These are phyloP conservation scores for Enteromius anoplus DNA, from an alignment of 2,797 vertebrate species.

Conservation along the genomic window DNA sequence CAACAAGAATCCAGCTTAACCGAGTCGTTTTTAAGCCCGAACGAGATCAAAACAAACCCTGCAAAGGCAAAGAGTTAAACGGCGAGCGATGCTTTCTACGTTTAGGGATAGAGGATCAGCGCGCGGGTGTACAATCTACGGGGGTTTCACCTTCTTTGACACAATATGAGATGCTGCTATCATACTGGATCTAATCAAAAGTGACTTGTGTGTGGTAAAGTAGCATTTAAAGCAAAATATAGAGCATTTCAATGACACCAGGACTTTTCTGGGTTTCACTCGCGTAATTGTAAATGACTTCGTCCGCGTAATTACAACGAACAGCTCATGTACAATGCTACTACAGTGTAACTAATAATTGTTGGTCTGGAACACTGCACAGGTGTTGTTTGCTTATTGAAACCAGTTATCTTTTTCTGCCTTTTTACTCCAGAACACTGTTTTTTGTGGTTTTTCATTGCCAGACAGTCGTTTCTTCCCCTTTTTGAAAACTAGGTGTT, in stretches of 20 bases:
- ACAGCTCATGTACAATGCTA: background rate
- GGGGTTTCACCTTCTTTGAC: constrained; percentile 22
- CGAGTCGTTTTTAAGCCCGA: background rate
- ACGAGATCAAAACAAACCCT: background rate
- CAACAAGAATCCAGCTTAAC: background rate
- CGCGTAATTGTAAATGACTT: background rate
- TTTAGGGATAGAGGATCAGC: constrained; percentile 9
- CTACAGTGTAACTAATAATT: constrained; percentile 28
- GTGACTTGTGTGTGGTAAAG: background rate
- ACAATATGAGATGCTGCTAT: constrained; percentile 16
- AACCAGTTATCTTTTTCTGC: constrained; percentile 1
- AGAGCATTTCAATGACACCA: background rate
- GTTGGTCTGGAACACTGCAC: constrained; percentile 26
- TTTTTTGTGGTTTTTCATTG: background rate
- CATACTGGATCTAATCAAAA: constrained; percentile 12
- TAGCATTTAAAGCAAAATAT: background rate
- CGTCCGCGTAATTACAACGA: background rate
- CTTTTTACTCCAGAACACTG: background rate
- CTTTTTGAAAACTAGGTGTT: background rate
- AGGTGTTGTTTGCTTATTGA: constrained; percentile 19
- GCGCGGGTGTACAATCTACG: constrained; percentile 15
- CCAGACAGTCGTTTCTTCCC: constrained; percentile 4
- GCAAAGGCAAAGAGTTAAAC: background rate
- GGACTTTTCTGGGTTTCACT: background rate
- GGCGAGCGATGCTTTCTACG: constrained; percentile 8